These are phyloP conservation scores for Anguilla rostrata DNA, from an alignment of 2,113 vertebrate genomes.

Conservation along the genomic window DNA sequence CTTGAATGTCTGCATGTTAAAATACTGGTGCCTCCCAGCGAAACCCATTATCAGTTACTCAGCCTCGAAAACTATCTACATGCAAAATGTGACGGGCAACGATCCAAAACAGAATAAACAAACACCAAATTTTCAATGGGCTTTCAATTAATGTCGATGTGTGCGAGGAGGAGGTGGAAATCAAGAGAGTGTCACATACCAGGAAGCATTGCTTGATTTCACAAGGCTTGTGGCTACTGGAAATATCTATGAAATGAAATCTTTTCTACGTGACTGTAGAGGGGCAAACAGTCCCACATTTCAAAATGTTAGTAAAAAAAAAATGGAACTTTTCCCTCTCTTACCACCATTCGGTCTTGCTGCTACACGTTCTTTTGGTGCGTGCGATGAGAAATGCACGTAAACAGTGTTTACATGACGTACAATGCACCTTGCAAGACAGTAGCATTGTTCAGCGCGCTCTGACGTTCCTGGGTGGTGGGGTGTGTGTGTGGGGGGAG, in stretches of 20 bases:
- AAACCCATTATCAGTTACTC: background rate
- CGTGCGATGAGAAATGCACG: background rate
- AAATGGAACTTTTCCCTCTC: background rate
- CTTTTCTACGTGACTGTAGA: background rate
- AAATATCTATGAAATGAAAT: slow-evolving; percentile 17
- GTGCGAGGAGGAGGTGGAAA: background rate
- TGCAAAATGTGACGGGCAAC: slow-evolving; percentile 1
- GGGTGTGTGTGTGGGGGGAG: too few species aligned
- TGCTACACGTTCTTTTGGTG: background rate
- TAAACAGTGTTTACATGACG: background rate
- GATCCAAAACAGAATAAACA: background rate
- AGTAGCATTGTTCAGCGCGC: background rate
- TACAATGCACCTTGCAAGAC: background rate
- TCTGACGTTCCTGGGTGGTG: background rate
- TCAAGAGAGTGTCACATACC: background rate
- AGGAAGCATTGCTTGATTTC: slow-evolving; percentile 16
- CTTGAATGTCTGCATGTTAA: background rate
- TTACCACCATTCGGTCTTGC: background rate
- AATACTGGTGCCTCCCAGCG: background rate
- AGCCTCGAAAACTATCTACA: background rate
- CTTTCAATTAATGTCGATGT: slow-evolving; percentile 24
- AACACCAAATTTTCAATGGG: background rate
- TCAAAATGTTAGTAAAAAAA: background rate
- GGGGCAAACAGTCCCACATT: background rate
- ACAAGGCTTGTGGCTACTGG: slow-evolving; percentile 11